phyloP scores from a whole-genome alignment of 2,113 vertebrate species.

The Oryctolagus cuniculus region DNA sequence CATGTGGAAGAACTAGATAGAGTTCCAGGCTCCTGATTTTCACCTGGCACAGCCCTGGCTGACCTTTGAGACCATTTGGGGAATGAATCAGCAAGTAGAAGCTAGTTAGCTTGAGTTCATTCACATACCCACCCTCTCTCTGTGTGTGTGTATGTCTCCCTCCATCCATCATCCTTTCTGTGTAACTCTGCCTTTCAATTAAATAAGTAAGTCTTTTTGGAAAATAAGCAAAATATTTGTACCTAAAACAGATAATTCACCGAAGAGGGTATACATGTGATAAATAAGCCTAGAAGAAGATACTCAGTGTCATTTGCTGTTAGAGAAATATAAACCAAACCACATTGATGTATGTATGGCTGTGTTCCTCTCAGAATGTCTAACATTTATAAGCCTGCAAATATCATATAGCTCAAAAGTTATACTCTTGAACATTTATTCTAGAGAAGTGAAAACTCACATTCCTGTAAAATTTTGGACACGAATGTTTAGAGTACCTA shows the following conservation, averaged over 20 bases:
- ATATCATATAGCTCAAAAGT: neutral
- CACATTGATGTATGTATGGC: too few relatives aligned
- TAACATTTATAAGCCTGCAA: neutral
- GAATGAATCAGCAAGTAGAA: too few relatives aligned
- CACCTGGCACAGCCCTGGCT: too few relatives aligned
- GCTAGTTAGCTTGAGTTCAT: too few relatives aligned
- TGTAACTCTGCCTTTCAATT: too few relatives aligned
- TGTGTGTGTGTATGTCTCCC: too few relatives aligned
- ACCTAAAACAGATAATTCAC: neutral
- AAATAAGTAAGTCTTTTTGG: too few relatives aligned
- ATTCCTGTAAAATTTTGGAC: neutral
- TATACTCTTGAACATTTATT: constrained; percentile 13
- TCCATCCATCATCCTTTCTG: too few relatives aligned
- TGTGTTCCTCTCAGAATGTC: neutral
- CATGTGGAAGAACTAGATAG: too few relatives aligned
- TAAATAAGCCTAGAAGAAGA: neutral
- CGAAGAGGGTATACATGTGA: neutral
- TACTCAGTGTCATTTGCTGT: neutral
- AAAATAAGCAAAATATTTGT: neutral
- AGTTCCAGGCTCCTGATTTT: too few relatives aligned
- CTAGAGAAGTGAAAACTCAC: neutral
- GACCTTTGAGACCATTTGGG: too few relatives aligned
- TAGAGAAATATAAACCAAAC: neutral
- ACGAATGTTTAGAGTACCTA: neutral
- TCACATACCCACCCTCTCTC: too few relatives aligned